Percentiles rank a stretch among this genome's conserved stretches.
Conservation (phyloP, 92 coral and sea anemone genomes). For the Virgularia gustaviana region DNA sequence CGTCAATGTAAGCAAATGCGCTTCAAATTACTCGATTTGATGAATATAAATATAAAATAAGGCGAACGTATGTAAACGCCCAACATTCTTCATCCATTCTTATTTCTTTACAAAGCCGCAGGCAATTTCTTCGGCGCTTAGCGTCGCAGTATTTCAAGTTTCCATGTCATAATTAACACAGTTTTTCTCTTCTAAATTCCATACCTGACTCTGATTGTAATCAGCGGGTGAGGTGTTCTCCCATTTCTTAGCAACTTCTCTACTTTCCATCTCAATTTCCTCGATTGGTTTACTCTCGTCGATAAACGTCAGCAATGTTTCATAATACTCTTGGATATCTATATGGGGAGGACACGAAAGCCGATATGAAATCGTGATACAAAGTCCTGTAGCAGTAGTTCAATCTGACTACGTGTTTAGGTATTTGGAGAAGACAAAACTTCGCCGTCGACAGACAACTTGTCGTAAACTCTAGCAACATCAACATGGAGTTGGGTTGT, state of each 20-base stretch:
- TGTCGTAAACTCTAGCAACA: no score
- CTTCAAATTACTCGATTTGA: no score
- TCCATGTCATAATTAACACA: no score
- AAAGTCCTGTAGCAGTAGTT: no score
- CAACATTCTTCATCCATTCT: background rate
- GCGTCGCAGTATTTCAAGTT: no score
- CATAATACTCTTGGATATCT: constrained; percentile 98
- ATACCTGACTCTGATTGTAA: constrained; percentile 23
- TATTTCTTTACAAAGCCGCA: no score
- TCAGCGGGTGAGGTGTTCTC: constrained; percentile 45
- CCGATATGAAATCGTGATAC: background rate
- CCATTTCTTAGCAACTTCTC: constrained; percentile 82
- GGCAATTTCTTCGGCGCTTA: no score
- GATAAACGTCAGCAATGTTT: constrained; percentile 64
- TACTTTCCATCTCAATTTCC: constrained; percentile 71
- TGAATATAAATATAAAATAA: background rate
- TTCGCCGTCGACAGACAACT: no score
- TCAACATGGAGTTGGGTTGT: background rate
- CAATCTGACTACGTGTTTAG: no score
- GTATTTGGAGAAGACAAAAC: no score
- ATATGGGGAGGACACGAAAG: constrained; percentile 20
- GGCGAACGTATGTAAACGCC: constrained; percentile 23
- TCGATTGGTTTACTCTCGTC: constrained; percentile 82
- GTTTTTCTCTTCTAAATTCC: constrained; percentile 1
- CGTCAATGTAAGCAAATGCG: no score